Conservation (phyloP, 2,888 invertebrate species). For the Minunthozetes semirufus region DNA sequence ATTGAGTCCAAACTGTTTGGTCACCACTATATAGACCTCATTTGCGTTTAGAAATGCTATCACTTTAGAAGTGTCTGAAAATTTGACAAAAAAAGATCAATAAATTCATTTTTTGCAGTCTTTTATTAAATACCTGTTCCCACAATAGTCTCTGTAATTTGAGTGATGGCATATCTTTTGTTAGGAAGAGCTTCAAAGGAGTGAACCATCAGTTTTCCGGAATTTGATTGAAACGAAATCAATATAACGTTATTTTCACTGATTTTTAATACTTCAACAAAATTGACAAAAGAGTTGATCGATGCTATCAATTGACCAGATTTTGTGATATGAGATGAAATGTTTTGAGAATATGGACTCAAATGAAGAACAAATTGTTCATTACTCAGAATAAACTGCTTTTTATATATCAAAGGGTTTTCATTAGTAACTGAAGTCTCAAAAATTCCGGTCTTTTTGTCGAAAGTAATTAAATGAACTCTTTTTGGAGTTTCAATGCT, state of each 20-base stretch:
- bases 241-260: not conserved
- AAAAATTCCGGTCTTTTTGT: not conserved
- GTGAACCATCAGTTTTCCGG: constrained; percentile 5
- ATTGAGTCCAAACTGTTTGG: not conserved
- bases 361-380: not conserved
- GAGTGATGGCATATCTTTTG: not conserved
- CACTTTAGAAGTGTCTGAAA: constrained; percentile 12
- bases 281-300: not conserved
- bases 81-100: not conserved
- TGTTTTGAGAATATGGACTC: not conserved
- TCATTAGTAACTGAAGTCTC: not conserved
- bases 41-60: not conserved
- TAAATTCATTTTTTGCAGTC: not conserved
- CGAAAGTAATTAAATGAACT: not conserved
- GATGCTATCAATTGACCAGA: not conserved
- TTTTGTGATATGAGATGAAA: constrained; percentile 1
- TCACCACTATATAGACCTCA: not conserved
- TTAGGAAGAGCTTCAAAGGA: not conserved
- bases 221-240: not conserved
- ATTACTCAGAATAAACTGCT: not conserved
- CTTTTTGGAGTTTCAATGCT: not conserved
- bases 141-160: not conserved
- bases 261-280: not conserved
- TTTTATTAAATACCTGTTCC: constrained; percentile 7
- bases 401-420: not conserved